Conservation (phyloP, 2,888 invertebrate genomes). For the Apeira syringaria region DNA sequence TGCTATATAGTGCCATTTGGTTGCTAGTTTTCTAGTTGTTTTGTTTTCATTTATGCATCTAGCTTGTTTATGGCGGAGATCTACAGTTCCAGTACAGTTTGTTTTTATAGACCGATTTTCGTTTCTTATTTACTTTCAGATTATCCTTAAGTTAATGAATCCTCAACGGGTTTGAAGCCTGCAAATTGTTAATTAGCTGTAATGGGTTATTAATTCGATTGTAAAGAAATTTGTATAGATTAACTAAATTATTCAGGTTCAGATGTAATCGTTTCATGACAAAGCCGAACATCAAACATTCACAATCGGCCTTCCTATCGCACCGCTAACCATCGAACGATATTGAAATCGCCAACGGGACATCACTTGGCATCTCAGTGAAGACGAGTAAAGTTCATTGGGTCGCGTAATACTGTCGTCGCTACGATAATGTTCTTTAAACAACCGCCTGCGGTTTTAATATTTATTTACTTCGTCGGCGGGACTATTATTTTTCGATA, state of each 20-base stretch:
- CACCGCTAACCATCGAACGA: conserved; percentile 31
- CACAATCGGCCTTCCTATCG: conserved; percentile 25
- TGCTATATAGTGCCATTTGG: conserved; percentile 45
- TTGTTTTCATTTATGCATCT: conserved; percentile 53
- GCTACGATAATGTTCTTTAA: conserved; percentile 52
- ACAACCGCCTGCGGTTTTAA: conserved; percentile 50
- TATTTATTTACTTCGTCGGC: conserved; percentile 47
- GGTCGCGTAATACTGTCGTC: conserved; percentile 49
- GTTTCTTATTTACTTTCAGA: conserved; percentile 21
- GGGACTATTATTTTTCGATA: conserved; percentile 44
- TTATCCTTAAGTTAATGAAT: no score
- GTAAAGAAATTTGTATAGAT: no score
- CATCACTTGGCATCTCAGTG: conserved; percentile 37
- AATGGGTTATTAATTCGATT: no score
- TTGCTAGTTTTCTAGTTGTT: conserved; percentile 62
- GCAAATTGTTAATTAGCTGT: no score
- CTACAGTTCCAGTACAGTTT: conserved; percentile 44
- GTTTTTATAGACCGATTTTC: conserved; percentile 30
- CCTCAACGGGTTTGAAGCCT: no score
- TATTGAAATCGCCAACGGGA: conserved; percentile 45
- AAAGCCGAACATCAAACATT: conserved; percentile 6
- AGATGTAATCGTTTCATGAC: no score
- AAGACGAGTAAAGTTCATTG: conserved; percentile 50
- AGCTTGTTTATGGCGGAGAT: conserved; percentile 48
- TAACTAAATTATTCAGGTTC: no score